Conservation (phyloP, 2,113 vertebrate genomes). For the Antechinus flavipes region DNA sequence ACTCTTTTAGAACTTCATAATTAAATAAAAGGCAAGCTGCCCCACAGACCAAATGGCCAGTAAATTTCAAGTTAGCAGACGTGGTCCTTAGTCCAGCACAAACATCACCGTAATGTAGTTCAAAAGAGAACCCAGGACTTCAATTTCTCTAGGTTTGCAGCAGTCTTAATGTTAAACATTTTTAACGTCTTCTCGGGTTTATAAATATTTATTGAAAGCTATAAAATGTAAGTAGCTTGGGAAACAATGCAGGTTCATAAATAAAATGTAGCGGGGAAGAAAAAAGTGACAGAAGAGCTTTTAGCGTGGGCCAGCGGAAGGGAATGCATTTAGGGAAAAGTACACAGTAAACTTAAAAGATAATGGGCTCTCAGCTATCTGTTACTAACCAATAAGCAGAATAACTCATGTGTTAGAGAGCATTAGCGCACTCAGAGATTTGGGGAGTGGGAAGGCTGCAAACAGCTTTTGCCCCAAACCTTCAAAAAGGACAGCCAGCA, state of each 20-base stretch:
- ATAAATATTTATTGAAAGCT: slow-evolving; percentile 47
- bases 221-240: slow-evolving; percentile 5
- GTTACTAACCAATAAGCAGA: background rate
- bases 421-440: background rate
- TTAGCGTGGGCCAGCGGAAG: background rate
- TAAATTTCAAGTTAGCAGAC: slow-evolving; percentile 36
- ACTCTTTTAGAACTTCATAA: slow-evolving; percentile 27
- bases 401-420: background rate
- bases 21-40: slow-evolving; percentile 15
- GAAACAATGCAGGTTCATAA: slow-evolving; percentile 36
- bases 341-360: background rate
- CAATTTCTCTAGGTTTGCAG: slow-evolving; percentile 25
- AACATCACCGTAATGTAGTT: slow-evolving; percentile 23
- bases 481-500: background rate
- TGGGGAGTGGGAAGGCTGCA: background rate
- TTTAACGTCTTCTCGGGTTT: slow-evolving; percentile 50
- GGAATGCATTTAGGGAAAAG: background rate
- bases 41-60: slow-evolving; percentile 12
- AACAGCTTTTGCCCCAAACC: background rate
- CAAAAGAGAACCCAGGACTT: slow-evolving; percentile 36
- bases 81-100: slow-evolving; percentile 2
- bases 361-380: background rate
- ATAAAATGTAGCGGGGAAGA: slow-evolving; percentile 25
- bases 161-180: slow-evolving; percentile 46
- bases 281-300: slow-evolving; percentile 33